A percentile compares a stretch with the other conserved stretches of the same genome.
phyloP scores from a whole-genome alignment of 2,113 vertebrate genomes.

The Emydura subglobosa region DNA sequence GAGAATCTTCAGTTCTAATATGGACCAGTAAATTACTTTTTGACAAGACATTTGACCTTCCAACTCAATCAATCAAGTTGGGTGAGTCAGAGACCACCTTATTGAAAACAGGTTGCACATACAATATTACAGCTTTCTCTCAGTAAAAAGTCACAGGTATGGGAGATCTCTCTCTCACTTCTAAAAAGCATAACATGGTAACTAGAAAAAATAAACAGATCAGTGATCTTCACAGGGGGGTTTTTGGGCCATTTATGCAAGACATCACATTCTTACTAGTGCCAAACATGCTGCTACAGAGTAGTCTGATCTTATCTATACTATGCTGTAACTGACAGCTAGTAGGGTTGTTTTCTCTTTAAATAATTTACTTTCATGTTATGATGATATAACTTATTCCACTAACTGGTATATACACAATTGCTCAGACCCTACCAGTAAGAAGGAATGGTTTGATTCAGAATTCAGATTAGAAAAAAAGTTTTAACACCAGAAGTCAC shows the following conservation, averaged over 20 bases:
- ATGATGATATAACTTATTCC: conserved; percentile 25
- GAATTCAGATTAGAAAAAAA: neutral
- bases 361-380: neutral
- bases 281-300: conserved; percentile 43
- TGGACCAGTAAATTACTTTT: neutral
- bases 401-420: conserved; percentile 44
- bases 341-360: conserved; percentile 51
- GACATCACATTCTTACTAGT: conserved; percentile 46
- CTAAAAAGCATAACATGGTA: conserved; percentile 15
- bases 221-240: conserved; percentile 54
- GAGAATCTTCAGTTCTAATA: neutral
- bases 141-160: conserved; percentile 41
- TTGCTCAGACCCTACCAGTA: conserved; percentile 43
- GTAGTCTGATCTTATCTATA: conserved; percentile 65
- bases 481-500: neutral
- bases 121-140: too few relatives aligned
- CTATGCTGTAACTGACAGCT: conserved; percentile 73
- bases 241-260: conserved; percentile 29
- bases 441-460: neutral
- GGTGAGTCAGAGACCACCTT: neutral
- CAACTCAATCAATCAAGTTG: neutral
- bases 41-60: neutral
- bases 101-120: neutral
- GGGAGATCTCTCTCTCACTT: conserved; percentile 24
- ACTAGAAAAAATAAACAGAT: conserved; percentile 18